phyloP scores from a whole-genome alignment of 2,113 vertebrate species.

The Sphyrna mokarran region DNA sequence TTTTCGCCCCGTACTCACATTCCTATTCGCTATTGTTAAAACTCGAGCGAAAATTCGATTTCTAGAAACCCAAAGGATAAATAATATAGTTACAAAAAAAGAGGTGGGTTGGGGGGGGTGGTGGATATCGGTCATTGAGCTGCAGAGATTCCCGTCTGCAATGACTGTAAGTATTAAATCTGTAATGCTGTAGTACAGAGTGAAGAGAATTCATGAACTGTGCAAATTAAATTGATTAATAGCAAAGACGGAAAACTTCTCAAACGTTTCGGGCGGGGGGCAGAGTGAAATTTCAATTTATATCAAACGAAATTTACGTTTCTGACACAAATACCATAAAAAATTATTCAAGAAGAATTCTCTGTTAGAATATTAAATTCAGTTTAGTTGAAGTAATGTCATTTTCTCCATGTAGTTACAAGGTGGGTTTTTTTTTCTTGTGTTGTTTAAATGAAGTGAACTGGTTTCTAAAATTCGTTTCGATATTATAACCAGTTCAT shows the following conservation, averaged over 20 bases:
- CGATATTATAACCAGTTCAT: too few species aligned
- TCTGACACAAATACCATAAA: background rate
- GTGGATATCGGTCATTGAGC: background rate
- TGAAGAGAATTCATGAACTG: too few species aligned
- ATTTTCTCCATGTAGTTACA: background rate
- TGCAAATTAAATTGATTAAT: background rate
- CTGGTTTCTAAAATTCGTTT: background rate
- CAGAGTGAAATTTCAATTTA: background rate
- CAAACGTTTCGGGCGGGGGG: background rate
- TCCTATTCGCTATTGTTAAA: too few species aligned
- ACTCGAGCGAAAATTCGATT: background rate
- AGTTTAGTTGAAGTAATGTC: background rate
- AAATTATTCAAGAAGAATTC: background rate
- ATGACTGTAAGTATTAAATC: background rate
- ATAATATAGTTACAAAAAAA: background rate
- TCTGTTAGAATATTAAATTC: background rate
- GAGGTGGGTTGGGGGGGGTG: too few species aligned
- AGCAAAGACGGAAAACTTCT: background rate
- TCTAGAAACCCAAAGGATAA: background rate
- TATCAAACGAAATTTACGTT: background rate
- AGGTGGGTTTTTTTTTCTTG: background rate
- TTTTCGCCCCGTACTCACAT: too few species aligned
- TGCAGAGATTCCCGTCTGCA: background rate
- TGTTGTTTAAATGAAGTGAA: background rate
- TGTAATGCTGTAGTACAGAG: too few species aligned